A percentile compares a stretch with the other conserved stretches of the same genome.
Evolutionary conservation across 2,888 invertebrate species (phyloP).

Genomic region (Apotomis capreana): DNA sequence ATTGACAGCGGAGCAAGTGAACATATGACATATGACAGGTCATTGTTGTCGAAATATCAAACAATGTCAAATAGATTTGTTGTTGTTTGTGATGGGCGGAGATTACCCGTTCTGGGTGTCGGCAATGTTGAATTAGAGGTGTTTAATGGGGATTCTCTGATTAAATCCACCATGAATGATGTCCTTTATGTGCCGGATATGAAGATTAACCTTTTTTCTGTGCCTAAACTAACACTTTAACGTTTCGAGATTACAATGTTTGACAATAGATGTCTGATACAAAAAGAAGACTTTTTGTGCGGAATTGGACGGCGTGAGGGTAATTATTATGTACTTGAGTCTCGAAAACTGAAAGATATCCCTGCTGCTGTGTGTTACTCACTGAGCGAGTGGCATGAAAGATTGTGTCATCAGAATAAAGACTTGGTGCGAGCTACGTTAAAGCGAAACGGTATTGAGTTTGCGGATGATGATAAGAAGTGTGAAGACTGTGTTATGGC

Average conservation of each 20-base stretch:
- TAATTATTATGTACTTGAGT: background rate
- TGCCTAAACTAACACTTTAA: background rate
- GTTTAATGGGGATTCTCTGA: constrained; percentile 1
- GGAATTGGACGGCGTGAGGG: background rate
- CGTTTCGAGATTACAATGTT: background rate
- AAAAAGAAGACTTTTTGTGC: background rate
- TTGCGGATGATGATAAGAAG: background rate
- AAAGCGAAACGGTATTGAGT: background rate
- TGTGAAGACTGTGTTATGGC: constrained; percentile 4
- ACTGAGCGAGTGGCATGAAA: constrained; percentile 10
- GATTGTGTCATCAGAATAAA: constrained; percentile 12
- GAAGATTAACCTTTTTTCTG: constrained; percentile 26
- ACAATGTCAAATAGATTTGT: background rate
- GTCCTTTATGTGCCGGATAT: constrained; percentile 23
- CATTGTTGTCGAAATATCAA: background rate
- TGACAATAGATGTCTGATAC: background rate
- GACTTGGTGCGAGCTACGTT: background rate
- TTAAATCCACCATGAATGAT: constrained; percentile 12
- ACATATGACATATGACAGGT: background rate
- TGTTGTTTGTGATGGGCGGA: background rate
- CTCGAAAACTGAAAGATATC: no score
- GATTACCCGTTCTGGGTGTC: background rate
- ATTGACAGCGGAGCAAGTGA: constrained; percentile 10
- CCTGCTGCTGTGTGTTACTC: no score
- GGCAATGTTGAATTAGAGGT: background rate